These are phyloP conservation scores for Drosophila meridionalis DNA, from an alignment of 2,888 invertebrate genomes.

Conservation along the genomic window DNA sequence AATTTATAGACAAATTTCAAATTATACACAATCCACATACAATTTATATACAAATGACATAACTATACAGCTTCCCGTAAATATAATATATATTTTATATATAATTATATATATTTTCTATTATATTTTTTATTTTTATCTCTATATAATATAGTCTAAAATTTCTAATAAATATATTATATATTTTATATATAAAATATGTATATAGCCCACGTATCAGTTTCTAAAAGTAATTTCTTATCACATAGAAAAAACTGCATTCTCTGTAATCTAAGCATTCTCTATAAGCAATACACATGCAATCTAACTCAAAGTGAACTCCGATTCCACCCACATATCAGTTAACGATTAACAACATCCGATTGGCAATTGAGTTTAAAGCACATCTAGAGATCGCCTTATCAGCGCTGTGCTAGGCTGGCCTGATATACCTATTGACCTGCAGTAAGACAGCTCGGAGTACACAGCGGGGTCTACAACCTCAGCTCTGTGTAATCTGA, in stretches of 20 bases:
- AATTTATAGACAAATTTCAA: no score
- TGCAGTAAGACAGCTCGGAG: conserved; percentile 13
- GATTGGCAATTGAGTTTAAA: conserved; percentile 17
- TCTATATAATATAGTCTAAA: no score
- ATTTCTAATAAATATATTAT: no score
- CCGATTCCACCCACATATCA: conserved; percentile 40
- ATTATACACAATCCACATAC: no score
- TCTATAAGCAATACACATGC: neutral
- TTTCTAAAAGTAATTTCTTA: no score
- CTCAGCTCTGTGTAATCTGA: conserved; percentile 46
- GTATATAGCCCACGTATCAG: no score
- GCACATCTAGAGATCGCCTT: conserved; percentile 15
- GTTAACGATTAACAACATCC: conserved; percentile 17
- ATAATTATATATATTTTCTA: no score
- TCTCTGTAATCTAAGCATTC: neutral
- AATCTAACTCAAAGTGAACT: neutral
- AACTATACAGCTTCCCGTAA: no score
- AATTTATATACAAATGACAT: no score
- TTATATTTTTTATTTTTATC: no score
- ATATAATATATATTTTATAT: no score
- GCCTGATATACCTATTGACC: conserved; percentile 44
- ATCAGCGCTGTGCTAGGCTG: conserved; percentile 21
- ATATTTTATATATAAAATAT: no score
- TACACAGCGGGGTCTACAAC: conserved; percentile 39
- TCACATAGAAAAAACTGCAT: neutral